These are phyloP conservation scores for Stegastes partitus DNA, from an alignment of 2,113 vertebrate species.

Conservation along the genomic window DNA sequence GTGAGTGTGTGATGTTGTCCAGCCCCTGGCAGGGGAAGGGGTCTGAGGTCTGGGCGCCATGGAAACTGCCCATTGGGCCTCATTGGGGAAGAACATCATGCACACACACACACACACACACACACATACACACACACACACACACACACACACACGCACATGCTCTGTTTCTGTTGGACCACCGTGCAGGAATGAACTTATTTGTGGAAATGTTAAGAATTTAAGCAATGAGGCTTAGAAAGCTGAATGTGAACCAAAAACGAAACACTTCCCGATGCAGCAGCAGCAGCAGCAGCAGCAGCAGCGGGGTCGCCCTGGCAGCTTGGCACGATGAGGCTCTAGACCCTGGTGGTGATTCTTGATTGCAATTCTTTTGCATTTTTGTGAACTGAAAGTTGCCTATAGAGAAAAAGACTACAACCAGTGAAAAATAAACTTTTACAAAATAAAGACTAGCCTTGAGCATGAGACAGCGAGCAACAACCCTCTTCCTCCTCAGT, in stretches of 20 bases:
- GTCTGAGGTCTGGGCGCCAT: conserved; percentile 72
- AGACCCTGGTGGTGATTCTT: not conserved
- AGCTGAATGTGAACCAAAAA: conserved; percentile 70
- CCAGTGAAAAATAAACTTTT: conserved; percentile 30
- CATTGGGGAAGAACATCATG: conserved; percentile 63
- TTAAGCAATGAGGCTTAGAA: conserved; percentile 78
- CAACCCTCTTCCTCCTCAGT: conserved; percentile 40
- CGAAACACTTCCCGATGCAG: conserved; percentile 54
- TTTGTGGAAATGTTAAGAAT: conserved; percentile 87
- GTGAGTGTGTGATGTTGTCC: conserved; percentile 47
- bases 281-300: conserved; percentile 5
- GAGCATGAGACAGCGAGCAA: conserved; percentile 25
- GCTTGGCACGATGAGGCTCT: conserved; percentile 7
- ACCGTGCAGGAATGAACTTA: conserved; percentile 78
- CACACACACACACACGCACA: too few relatives aligned
- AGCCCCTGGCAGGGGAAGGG: conserved; percentile 57
- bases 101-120: not conserved
- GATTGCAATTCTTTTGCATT: conserved; percentile 1
- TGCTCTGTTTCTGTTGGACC: conserved; percentile 82
- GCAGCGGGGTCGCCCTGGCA: conserved; percentile 38
- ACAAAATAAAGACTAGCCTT: conserved; percentile 23
- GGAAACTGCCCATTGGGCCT: conserved; percentile 75
- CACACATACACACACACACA: conserved; percentile 28
- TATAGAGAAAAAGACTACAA: not conserved
- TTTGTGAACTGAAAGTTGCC: conserved; percentile 8